phyloP scores from a whole-genome alignment of 2,113 vertebrate genomes.

The Rhinopomastus cyanomelas region DNA sequence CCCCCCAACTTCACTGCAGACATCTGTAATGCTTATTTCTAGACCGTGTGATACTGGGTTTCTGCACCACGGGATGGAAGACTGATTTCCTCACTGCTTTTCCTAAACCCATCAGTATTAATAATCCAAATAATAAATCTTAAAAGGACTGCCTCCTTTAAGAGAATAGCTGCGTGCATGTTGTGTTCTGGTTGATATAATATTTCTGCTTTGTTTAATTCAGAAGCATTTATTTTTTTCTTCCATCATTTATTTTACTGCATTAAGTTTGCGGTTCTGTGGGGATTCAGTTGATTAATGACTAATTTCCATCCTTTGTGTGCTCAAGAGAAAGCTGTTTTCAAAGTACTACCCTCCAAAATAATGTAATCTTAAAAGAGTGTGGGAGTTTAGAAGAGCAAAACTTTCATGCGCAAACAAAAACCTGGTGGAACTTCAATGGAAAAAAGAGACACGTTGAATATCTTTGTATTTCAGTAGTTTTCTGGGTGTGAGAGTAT shows the following conservation, averaged over 20 bases:
- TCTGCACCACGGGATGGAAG: slow-evolving; percentile 45
- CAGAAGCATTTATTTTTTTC: slow-evolving; percentile 50
- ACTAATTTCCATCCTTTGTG: slow-evolving; percentile 51
- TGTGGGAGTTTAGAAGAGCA: neutral
- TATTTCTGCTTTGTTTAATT: slow-evolving; percentile 50
- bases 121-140: slow-evolving; percentile 70
- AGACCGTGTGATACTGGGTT: slow-evolving; percentile 34
- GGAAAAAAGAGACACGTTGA: neutral
- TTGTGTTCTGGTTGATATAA: slow-evolving; percentile 29
- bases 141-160: neutral
- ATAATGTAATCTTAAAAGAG: slow-evolving; percentile 4
- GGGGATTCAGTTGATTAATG: slow-evolving; percentile 62
- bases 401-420: neutral
- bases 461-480: neutral
- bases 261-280: slow-evolving; percentile 51
- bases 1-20: slow-evolving; percentile 17
- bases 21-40: slow-evolving; percentile 55
- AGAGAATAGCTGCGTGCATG: neutral
- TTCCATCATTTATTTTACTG: slow-evolving; percentile 56
- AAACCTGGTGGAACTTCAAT: neutral
- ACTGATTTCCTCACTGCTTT: slow-evolving; percentile 36
- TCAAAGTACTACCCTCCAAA: slow-evolving; percentile 7
- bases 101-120: slow-evolving; percentile 68
- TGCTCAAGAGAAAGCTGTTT: neutral
- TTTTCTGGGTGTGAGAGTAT: neutral